phyloP scores from a whole-genome alignment of 2,888 invertebrate genomes.

The Phyllotreta striolata region DNA sequence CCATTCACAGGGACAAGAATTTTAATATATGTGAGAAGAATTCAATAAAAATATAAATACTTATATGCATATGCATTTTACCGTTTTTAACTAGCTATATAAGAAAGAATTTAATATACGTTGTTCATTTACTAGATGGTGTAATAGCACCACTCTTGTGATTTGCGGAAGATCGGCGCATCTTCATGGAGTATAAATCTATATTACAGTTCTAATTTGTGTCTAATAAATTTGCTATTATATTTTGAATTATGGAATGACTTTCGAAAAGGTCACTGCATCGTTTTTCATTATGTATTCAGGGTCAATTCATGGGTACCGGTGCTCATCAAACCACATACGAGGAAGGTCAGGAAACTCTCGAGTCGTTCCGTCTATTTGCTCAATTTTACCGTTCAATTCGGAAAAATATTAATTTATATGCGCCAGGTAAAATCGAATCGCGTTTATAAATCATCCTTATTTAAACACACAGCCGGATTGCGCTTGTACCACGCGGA shows the following conservation, averaged over 20 bases:
- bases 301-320: conserved; percentile 42
- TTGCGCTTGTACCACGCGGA: background rate
- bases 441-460: background rate
- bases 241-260: conserved; percentile 52
- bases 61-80: no score
- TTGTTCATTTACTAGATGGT: background rate
- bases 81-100: no score
- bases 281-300: conserved; percentile 50
- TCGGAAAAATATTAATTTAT: background rate
- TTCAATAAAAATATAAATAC: no score
- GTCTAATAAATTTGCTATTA: conserved; percentile 55
- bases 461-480: conserved; percentile 4
- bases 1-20: no score
- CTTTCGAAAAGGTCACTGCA: conserved; percentile 53
- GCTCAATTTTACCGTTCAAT: conserved; percentile 6
- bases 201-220: conserved; percentile 54
- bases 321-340: conserved; percentile 34
- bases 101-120: no score
- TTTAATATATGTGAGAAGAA: no score
- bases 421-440: conserved; percentile 7
- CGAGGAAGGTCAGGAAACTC: conserved; percentile 30
- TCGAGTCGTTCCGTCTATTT: conserved; percentile 16
- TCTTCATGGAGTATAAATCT: conserved; percentile 51
- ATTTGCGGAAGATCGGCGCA: conserved; percentile 29
- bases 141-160: conserved; percentile 19